Base-by-base conservation (phyloP, 2,888 invertebrate genomes). In the Tetropium fuscum region DNA sequence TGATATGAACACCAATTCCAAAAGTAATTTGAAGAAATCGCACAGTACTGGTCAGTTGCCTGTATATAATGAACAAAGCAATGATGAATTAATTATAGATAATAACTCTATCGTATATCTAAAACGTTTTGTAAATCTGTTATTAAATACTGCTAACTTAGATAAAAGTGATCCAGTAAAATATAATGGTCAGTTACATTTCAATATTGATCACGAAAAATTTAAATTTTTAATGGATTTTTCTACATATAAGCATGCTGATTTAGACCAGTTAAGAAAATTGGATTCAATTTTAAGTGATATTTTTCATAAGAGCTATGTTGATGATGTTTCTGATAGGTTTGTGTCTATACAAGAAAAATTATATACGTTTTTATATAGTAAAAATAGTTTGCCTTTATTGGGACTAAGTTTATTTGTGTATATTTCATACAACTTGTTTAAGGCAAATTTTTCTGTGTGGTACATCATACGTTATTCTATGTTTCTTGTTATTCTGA, bases 241-340 rank as follows among this genome's bases (percentile, higher is more conserved):
- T 55, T 51, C 43, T 8, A 49, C 56, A 8, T 47, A 47, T 25
- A 36, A 62, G 20, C 40, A 60, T 3, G 16, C 65, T 10, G 44
- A 48, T 11, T 18, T 53, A 13, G 64, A 70, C 10, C 59, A 63
- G 18, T 53, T 72, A 27, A 63, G 70, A 38, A 65, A 55, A 53
- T 45, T 72, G 20, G 69, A 72, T 45, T 43, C 64, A 19, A 58
- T 68, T 58, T 58, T 72, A 41, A 68, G 66, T 64, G 57, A 57
- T 7, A 51, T 64, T 19, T 66, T 72, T 53, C 30, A 44, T 5
- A 66, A 43, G 44, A 34, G 47, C 13, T 40, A 47, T 45, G 44
- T 61, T n/a, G 53, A 69, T 20, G 56, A 49, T 19, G 44, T 63
- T 58, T 47, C 59, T 36, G 59, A 67, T 22, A 22, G 53, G 20